Base-by-base conservation (phyloP, 2,888 invertebrate species). In the Meteorus cinctellus region DNA sequence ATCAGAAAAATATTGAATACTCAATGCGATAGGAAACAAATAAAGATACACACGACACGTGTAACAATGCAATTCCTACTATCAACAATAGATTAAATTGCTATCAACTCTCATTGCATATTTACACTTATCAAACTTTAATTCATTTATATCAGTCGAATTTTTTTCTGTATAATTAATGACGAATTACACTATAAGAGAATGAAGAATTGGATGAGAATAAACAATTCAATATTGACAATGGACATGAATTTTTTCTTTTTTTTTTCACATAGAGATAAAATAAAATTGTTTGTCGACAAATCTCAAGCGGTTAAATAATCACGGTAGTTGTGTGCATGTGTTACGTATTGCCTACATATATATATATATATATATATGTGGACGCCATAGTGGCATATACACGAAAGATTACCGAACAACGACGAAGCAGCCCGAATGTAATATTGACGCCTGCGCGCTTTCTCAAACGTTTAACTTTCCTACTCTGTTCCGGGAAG, bases 401-500 rank as follows among this genome's bases (percentile, higher is more conserved):
- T 19, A 19, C 55, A 55, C 55, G 55, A 55, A 55, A 4, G 48
- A 19, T 55, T 55, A 55, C 55, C 55, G 55, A 55, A n/a, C 1
- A 19, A 1, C 19, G 19, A 55, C 55, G 55, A 24, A 55, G 6
- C 19, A 55, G 6, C 19, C 55, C 55, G 55, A 55, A 19, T 55
- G 5, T 55, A 19, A 55, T 55, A 24, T 19, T 55, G 10, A 6
- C 55, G n/a, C 55, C 19, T 55, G 55, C 55, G 55, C 19, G 10
- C 55, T 55, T 55, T 55, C 55, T 19, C 24, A 55, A 55, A 4
- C 55, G 31, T 66, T 67, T 60, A 31, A 19, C 71, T 51, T 69
- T 34, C n/a, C 71, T 72, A 55, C 66, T 65, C 62, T 71, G 69
- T 73, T 74, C 72, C 77, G 69, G 60, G 72, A 69, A 73, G 73